phyloP scores from a whole-genome alignment of 1,140 invertebrate genomes.

The Nasonia vitripennis region DNA sequence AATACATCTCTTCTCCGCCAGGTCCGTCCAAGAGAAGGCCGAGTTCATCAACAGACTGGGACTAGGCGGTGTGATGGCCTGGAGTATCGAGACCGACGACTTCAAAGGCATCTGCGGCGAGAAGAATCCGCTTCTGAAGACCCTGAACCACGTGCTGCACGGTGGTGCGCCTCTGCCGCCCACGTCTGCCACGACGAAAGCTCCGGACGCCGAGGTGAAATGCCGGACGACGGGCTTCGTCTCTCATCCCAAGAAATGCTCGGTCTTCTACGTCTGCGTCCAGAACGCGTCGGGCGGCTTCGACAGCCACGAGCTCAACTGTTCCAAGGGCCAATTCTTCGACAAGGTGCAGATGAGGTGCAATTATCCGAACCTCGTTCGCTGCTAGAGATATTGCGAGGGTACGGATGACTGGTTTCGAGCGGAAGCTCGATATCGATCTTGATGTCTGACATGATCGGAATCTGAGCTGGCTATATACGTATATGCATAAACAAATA shows the following conservation, averaged over 20 bases:
- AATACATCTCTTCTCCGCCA: neutral
- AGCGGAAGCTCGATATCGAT: no score
- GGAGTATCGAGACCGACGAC: conserved; percentile 86
- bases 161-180: neutral
- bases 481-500: no score
- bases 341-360: conserved; percentile 42
- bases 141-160: conserved; percentile 67
- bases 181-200: neutral
- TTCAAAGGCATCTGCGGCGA: conserved; percentile 79
- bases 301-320: conserved; percentile 23
- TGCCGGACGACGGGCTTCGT: conserved; percentile 60
- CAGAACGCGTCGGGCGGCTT: neutral
- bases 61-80: conserved; percentile 82
- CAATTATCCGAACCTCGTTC: conserved; percentile 46
- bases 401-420: no score
- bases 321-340: conserved; percentile 49
- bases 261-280: conserved; percentile 59
- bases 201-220: neutral
- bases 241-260: conserved; percentile 57
- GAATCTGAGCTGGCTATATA: no score
- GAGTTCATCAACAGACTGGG: conserved; percentile 74
- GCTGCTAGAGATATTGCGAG: conserved; percentile 6
- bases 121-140: conserved; percentile 77
- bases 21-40: conserved; percentile 76
- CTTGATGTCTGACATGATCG: no score